Conservation (phyloP, 2,888 invertebrate genomes). For the Galerucella nymphaeae region DNA sequence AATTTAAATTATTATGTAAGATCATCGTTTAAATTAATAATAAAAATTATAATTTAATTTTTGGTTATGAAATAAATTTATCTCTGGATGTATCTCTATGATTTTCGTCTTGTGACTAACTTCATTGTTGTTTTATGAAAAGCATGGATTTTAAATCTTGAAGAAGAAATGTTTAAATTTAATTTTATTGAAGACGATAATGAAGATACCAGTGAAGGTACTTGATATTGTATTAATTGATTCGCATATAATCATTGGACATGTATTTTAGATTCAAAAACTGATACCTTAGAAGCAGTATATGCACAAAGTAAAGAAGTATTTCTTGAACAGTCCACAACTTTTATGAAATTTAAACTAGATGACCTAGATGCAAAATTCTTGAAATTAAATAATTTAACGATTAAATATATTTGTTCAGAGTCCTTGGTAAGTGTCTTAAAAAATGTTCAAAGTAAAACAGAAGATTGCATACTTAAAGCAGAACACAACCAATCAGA, state of each 20-base stretch:
- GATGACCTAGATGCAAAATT: slow-evolving; percentile 37
- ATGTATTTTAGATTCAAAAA: slow-evolving; percentile 22
- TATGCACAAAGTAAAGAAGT: slow-evolving; percentile 33
- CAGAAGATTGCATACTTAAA: slow-evolving; percentile 62
- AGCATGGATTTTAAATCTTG: background rate
- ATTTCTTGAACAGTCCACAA: background rate
- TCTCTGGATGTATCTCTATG: no score
- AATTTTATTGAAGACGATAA: slow-evolving; percentile 43
- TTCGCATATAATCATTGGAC: background rate
- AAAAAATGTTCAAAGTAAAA: slow-evolving; percentile 55
- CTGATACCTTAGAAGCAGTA: slow-evolving; percentile 43
- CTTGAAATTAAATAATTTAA: slow-evolving; percentile 48
- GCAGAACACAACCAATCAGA: slow-evolving; percentile 79
- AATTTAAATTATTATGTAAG: no score
- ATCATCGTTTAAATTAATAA: background rate
- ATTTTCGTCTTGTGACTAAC: background rate
- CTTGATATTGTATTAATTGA: background rate
- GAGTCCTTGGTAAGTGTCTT: slow-evolving; percentile 60
- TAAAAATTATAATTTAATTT: background rate
- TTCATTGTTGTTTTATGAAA: slow-evolving; percentile 4
- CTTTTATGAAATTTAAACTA: background rate
- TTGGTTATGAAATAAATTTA: background rate
- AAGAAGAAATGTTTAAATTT: slow-evolving; percentile 49
- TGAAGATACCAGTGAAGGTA: slow-evolving; percentile 34
- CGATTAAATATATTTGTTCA: slow-evolving; percentile 67